A percentile compares a stretch with the other conserved stretches of the same genome.
Evolutionary conservation across 2,797 vertebrate species (phyloP).

Genomic region (Alcedo atthis): DNA sequence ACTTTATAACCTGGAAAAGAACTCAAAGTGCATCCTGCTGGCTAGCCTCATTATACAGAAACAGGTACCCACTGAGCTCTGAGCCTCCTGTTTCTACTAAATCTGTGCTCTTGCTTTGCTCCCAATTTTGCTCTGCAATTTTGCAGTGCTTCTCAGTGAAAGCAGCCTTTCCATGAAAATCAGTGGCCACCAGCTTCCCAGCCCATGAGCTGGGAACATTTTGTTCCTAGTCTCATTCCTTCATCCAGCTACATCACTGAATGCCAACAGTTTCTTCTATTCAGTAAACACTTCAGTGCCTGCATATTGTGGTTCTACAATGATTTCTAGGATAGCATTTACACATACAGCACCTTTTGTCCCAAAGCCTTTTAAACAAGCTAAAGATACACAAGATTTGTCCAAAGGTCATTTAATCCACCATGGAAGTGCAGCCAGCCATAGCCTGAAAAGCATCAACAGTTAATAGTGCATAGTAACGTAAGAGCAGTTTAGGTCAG

Average conservation of each 20-base stretch:
- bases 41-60: not conserved
- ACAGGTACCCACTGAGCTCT: not conserved
- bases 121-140: not conserved
- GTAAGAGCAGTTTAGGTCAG: slow-evolving; percentile 38
- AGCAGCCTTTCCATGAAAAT: not conserved
- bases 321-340: not conserved
- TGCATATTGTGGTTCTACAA: not conserved
- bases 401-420: not conserved
- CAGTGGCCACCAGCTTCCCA: not conserved
- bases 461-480: slow-evolving; percentile 4
- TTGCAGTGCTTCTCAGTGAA: not conserved
- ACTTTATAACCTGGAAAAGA: not conserved
- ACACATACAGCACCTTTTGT: not conserved
- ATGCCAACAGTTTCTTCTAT: not conserved
- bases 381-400: not conserved
- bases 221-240: not conserved
- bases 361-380: not conserved
- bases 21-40: not conserved
- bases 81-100: not conserved
- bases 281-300: not conserved
- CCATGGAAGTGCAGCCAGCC: not conserved
- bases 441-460: not conserved
- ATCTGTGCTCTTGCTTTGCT: not conserved
- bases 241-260: not conserved
- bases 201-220: not conserved